Percentiles rank a stretch among this genome's conserved stretches.
These are phyloP conservation scores for Liopterus haemorrhoidalis DNA, from an alignment of 2,888 invertebrate species.

Conservation along the genomic window DNA sequence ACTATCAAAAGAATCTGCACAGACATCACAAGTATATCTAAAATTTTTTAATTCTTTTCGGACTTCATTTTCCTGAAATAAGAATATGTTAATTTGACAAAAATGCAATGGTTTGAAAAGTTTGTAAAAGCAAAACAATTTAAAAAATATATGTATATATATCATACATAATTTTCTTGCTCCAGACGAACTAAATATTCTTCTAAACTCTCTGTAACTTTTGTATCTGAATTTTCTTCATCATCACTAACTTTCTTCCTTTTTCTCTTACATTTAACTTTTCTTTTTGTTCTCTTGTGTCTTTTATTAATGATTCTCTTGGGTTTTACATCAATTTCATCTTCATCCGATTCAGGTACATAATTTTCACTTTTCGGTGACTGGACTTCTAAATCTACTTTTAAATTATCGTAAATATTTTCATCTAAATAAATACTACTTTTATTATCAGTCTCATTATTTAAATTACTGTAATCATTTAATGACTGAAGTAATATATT, in stretches of 20 bases:
- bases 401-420: slow-evolving; percentile 3
- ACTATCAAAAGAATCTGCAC: slow-evolving; percentile 30
- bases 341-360: neutral
- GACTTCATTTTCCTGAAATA: slow-evolving; percentile 23
- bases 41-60: slow-evolving; percentile 24
- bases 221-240: slow-evolving; percentile 6
- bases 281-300: neutral
- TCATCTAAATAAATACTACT: too few species aligned
- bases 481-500: slow-evolving; percentile 28
- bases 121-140: too few species aligned
- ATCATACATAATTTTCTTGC: slow-evolving; percentile 1
- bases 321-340: slow-evolving; percentile 14
- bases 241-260: neutral
- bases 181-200: slow-evolving; percentile 5
- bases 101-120: too few species aligned
- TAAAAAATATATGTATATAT: too few species aligned
- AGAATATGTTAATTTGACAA: too few species aligned
- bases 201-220: slow-evolving; percentile 3
- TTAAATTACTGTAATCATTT: slow-evolving; percentile 11
- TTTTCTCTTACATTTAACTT: neutral
- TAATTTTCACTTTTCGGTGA: slow-evolving; percentile 15
- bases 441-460: slow-evolving; percentile 19
- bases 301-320: slow-evolving; percentile 8
- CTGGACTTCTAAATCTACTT: slow-evolving; percentile 13
- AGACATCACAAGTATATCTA: slow-evolving; percentile 36